Evolutionary conservation across 2,113 vertebrate genomes (phyloP).

Genomic region (Meles meles): DNA sequence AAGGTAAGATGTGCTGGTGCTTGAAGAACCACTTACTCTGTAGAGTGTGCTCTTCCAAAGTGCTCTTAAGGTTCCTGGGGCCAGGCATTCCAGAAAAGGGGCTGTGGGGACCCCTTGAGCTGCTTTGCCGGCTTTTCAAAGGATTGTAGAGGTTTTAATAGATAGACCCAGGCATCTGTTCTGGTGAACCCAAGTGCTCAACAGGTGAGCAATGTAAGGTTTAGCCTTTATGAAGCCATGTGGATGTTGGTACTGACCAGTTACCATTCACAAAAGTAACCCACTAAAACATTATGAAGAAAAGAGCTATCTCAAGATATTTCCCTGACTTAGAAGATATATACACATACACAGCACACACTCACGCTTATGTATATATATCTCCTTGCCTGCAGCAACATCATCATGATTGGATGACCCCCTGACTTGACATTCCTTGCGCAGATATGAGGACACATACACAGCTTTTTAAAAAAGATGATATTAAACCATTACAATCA

Average conservation of each 20-base stretch:
- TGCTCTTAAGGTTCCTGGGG: not conserved
- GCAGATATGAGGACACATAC: not conserved
- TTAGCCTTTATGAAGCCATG: not conserved
- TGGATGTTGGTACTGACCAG: not conserved
- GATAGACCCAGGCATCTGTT: not conserved
- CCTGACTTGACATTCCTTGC: not conserved
- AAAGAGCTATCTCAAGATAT: not conserved
- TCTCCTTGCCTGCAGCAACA: not conserved
- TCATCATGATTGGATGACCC: not conserved
- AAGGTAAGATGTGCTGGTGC: slow-evolving; percentile 70
- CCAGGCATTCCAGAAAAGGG: not conserved
- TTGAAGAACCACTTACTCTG: not conserved
- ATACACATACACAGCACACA: no score
- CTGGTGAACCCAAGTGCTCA: not conserved
- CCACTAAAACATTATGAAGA: not conserved
- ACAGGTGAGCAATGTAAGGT: not conserved
- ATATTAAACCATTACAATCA: slow-evolving; percentile 28
- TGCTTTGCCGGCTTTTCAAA: not conserved
- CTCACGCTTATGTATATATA: not conserved
- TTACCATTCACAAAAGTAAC: not conserved
- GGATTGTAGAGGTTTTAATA: not conserved
- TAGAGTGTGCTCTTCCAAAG: not conserved
- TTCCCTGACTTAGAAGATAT: not conserved
- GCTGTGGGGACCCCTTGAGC: not conserved
- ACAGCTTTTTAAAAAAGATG: not conserved